Conservation (phyloP, 1,140 invertebrate species). For the Piezodorus guildinii region DNA sequence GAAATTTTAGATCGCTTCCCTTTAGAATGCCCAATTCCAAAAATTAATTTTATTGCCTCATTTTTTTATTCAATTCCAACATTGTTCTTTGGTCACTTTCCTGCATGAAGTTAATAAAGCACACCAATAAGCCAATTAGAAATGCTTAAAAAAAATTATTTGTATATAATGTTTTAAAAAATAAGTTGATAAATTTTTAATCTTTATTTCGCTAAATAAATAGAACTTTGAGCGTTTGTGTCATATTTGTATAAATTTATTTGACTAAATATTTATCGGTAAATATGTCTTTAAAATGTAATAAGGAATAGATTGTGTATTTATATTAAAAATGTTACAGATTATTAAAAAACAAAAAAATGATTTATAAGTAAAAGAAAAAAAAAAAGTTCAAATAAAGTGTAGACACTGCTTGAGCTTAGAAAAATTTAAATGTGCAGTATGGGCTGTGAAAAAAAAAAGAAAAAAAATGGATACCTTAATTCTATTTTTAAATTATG, state of each 20-base stretch:
- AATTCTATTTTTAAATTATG: too few species aligned
- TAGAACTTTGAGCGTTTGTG: not conserved
- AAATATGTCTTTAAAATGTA: slow-evolving; percentile 10
- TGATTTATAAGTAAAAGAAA: too few species aligned
- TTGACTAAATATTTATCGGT: slow-evolving; percentile 1
- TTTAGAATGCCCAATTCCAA: not conserved
- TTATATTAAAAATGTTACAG: not conserved
- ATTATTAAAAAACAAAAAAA: too few species aligned
- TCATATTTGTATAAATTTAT: slow-evolving; percentile 10
- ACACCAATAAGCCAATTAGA: too few species aligned
- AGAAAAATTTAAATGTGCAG: slow-evolving; percentile 5
- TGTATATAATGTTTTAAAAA: too few species aligned
- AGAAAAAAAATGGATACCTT: too few species aligned
- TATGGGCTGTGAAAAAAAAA: slow-evolving; percentile 5
- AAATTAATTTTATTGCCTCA: not conserved
- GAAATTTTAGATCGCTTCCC: slow-evolving; percentile 1
- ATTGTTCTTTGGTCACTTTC: slow-evolving; percentile 5
- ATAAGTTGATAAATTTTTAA: too few species aligned
- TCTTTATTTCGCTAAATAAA: too few species aligned
- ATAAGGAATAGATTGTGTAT: not conserved
- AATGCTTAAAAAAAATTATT: too few species aligned
- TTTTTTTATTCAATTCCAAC: not conserved
- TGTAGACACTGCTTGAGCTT: slow-evolving; percentile 6
- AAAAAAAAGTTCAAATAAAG: slow-evolving; percentile 6
- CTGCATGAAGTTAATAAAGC: not conserved